A percentile compares a stretch with the other conserved stretches of the same genome.
Evolutionary conservation across 2,888 invertebrate species (phyloP).

Genomic region (Drosophila planitibia): DNA sequence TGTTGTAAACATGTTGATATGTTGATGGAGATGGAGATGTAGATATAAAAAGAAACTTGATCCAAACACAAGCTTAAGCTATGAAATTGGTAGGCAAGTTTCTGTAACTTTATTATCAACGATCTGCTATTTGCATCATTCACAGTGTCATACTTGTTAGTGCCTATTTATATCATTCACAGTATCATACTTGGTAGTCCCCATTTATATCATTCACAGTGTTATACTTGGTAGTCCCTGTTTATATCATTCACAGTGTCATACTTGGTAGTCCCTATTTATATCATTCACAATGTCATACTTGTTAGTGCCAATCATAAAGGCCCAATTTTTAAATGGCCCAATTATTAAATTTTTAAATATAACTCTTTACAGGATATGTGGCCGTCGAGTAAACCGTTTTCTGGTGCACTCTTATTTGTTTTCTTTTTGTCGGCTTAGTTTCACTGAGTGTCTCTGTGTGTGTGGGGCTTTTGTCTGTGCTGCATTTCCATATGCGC

Average conservation of each 20-base stretch:
- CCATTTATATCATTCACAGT: too few species aligned
- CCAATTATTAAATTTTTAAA: too few species aligned
- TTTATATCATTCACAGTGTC: background rate
- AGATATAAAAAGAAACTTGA: background rate
- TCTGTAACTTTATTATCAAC: background rate
- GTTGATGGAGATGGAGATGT: background rate
- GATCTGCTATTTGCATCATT: background rate
- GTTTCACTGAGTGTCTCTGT: slow-evolving; percentile 21
- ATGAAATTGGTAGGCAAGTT: background rate
- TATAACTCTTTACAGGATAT: slow-evolving; percentile 17
- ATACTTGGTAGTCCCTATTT: background rate
- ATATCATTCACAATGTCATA: background rate
- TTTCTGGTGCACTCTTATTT: slow-evolving; percentile 5
- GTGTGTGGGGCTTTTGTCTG: slow-evolving; percentile 44
- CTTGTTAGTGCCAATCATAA: background rate
- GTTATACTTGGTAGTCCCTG: too few species aligned
- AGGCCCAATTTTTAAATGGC: too few species aligned
- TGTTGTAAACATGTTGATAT: background rate
- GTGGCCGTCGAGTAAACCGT: background rate
- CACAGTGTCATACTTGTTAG: background rate
- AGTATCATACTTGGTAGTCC: too few species aligned
- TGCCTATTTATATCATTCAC: too few species aligned
- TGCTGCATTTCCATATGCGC: slow-evolving; percentile 66
- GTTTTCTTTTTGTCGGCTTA: slow-evolving; percentile 50
- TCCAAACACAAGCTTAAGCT: background rate